A percentile compares a stretch with the other conserved stretches of the same genome.
Conservation (phyloP, 2,797 vertebrate species). For the Ceyx erithaca region DNA sequence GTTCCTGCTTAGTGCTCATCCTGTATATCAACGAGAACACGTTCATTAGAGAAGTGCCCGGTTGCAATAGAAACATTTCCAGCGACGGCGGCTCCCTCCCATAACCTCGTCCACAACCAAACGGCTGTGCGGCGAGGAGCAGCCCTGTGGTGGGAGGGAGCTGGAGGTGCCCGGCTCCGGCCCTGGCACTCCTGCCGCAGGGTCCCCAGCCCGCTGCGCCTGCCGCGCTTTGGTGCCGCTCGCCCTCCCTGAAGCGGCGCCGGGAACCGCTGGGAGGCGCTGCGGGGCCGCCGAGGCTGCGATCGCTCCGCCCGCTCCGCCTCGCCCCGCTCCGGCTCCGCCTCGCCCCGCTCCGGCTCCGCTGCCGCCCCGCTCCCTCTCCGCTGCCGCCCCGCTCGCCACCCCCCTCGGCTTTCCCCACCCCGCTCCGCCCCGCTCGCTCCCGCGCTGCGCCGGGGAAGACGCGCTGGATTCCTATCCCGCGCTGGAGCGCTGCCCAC, state of each 20-base stretch:
- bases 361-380: too few species aligned
- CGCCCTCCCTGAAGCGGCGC: too few species aligned
- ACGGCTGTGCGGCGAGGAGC: too few species aligned
- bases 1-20: not conserved
- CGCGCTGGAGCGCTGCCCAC: not conserved
- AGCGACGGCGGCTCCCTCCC: not conserved
- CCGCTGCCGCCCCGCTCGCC: too few species aligned
- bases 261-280: not conserved
- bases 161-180: not conserved
- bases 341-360: not conserved
- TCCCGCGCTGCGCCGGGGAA: too few species aligned
- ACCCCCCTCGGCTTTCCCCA: too few species aligned
- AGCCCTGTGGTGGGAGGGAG: not conserved
- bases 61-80: accelerated
- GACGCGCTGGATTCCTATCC: not conserved
- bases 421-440: too few species aligned
- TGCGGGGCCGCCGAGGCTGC: not conserved
- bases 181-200: too few species aligned
- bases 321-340: too few species aligned
- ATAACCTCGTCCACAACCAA: too few species aligned
- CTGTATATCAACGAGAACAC: accelerated
- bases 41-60: accelerated
- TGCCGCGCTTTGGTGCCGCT: too few species aligned
- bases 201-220: too few species aligned
- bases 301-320: not conserved